Evolutionary conservation across 2,113 vertebrate genomes (phyloP).

Genomic region (Calonectris borealis): DNA sequence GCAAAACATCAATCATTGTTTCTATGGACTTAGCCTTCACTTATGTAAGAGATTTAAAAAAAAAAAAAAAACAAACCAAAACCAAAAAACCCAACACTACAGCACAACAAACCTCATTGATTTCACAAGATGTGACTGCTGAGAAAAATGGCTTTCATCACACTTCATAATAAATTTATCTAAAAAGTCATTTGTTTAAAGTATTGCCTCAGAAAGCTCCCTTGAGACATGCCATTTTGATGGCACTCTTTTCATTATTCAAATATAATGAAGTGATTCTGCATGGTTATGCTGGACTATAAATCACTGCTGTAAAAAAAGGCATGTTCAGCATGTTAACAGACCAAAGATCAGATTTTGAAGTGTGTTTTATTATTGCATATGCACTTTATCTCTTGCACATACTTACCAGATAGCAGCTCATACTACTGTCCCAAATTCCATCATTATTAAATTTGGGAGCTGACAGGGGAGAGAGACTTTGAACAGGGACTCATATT

Average conservation of each 20-base stretch:
- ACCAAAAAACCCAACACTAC: not conserved
- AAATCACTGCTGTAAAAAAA: conserved; percentile 54
- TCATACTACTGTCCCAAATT: not conserved
- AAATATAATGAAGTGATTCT: conserved; percentile 70
- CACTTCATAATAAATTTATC: conserved; percentile 65
- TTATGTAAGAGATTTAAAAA: not conserved
- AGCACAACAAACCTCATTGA: conserved; percentile 23
- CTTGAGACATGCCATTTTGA: conserved; percentile 54
- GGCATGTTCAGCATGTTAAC: conserved; percentile 56
- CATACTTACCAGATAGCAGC: not conserved
- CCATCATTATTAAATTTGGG: conserved; percentile 1
- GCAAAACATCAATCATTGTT: not conserved
- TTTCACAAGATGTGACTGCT: not conserved
- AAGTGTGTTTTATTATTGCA: not conserved
- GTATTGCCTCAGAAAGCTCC: conserved; percentile 46
- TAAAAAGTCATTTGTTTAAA: conserved; percentile 66
- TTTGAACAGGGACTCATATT: not conserved
- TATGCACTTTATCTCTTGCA: not conserved
- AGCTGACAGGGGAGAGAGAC: not conserved
- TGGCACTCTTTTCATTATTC: conserved; percentile 67
- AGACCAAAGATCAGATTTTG: conserved; percentile 35
- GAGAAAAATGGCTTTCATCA: conserved; percentile 55
- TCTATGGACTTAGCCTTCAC: not conserved
- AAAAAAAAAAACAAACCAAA: not conserved
- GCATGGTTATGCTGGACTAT: conserved; percentile 50